Percentiles rank a stretch among this genome's conserved stretches.
phyloP scores from a whole-genome alignment of 2,888 invertebrate species.

The Limnephilus lunatus region DNA sequence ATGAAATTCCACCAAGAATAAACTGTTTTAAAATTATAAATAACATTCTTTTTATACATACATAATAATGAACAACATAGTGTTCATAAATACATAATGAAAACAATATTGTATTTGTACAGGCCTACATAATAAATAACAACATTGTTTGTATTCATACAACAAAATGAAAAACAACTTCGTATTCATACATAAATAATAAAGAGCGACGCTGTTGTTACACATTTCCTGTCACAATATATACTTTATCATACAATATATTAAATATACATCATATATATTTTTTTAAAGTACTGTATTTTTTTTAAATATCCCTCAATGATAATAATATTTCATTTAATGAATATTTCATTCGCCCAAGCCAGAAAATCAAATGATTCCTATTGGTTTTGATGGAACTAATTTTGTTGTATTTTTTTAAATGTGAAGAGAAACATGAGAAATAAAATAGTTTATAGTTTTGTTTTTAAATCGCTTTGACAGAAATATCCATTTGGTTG shows the following conservation, averaged over 20 bases:
- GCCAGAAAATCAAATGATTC: not conserved
- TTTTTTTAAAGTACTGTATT: too few species aligned
- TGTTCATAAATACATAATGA: not conserved
- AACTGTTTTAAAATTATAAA: too few species aligned
- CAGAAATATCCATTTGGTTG: not conserved
- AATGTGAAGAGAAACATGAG: not conserved
- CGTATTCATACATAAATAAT: not conserved
- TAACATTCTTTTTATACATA: not conserved
- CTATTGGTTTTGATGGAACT: not conserved
- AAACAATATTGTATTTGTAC: not conserved
- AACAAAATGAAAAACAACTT: not conserved
- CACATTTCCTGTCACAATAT: not conserved
- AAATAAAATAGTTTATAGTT: not conserved
- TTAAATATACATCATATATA: too few species aligned
- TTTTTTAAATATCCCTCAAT: not conserved
- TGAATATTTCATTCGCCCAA: not conserved
- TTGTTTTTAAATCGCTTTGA: not conserved
- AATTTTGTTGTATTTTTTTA: not conserved
- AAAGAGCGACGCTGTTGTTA: not conserved
- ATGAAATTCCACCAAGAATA: too few species aligned
- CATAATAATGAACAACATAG: not conserved
- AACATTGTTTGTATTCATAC: too few species aligned
- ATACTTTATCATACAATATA: too few species aligned
- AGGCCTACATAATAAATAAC: not conserved
- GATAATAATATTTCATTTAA: not conserved